Evolutionary conservation across 2,113 vertebrate species (phyloP).

Genomic region (Paramisgurnus dabryanus): DNA sequence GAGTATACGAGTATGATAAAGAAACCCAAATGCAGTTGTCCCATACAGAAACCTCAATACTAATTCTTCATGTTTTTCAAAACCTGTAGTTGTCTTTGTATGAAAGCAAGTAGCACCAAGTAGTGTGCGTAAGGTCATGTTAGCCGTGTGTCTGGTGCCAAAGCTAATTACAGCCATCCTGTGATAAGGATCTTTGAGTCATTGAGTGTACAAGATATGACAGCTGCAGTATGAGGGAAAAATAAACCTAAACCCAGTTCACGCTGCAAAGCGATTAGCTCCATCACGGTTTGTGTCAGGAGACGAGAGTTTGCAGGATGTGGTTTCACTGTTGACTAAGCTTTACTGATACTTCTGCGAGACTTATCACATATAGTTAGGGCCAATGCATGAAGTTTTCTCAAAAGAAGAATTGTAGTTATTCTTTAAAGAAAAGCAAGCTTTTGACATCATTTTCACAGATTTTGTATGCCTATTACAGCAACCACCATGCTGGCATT

Average conservation of each 20-base stretch:
- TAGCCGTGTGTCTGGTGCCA: constrained; percentile 70
- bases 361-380: background rate
- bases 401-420: background rate
- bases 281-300: constrained; percentile 5
- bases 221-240: constrained; percentile 12
- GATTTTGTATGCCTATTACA: too few relatives aligned
- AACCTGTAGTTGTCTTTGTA: too few relatives aligned
- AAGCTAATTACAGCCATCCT: constrained; percentile 64
- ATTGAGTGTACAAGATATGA: constrained; percentile 58
- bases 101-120: constrained; percentile 50
- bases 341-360: constrained; percentile 4
- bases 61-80: too few relatives aligned
- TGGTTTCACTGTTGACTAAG: constrained; percentile 16
- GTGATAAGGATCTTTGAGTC: constrained; percentile 67
- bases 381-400: background rate
- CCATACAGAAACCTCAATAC: too few relatives aligned
- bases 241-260: constrained; percentile 26
- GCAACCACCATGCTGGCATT: too few relatives aligned
- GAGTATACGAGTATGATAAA: too few relatives aligned
- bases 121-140: constrained; percentile 69
- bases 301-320: background rate
- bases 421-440: background rate
- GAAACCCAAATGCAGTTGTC: too few relatives aligned
- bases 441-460: background rate
- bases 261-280: background rate